Percentiles rank a stretch among this genome's conserved stretches.
Evolutionary conservation across 2,113 vertebrate species (phyloP).

Genomic region (Psittacara wagleri): DNA sequence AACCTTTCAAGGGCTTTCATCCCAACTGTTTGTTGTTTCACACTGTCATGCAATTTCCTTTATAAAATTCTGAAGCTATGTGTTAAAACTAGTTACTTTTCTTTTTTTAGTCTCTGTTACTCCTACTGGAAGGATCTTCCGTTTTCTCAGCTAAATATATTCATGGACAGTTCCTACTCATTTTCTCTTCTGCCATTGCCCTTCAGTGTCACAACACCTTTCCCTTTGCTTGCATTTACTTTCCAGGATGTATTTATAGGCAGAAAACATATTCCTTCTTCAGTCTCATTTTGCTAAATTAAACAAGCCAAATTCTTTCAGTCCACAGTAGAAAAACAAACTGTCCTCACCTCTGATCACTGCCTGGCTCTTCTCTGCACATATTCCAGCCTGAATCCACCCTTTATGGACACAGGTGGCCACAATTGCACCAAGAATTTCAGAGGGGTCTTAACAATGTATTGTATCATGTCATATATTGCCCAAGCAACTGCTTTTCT

Average conservation of each 20-base stretch:
- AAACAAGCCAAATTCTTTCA: not conserved
- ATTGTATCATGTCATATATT: not conserved
- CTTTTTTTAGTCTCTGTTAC: not conserved
- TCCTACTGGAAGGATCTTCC: constrained; percentile 50
- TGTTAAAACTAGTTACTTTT: not conserved
- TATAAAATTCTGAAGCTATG: not conserved
- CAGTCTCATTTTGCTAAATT: not conserved
- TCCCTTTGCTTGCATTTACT: not conserved
- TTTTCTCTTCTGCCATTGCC: constrained; percentile 6
- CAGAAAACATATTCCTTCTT: constrained; percentile 14
- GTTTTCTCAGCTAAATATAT: constrained; percentile 41
- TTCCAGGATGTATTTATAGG: constrained; percentile 32
- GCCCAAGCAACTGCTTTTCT: constrained; percentile 13
- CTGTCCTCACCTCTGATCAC: not conserved
- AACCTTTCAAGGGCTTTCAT: not conserved
- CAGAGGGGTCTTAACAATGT: not conserved
- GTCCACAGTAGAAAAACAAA: not conserved
- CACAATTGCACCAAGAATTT: not conserved
- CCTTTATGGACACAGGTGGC: not conserved
- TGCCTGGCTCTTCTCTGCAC: not conserved
- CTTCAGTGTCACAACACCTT: not conserved
- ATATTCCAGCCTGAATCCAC: not conserved
- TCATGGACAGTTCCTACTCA: constrained; percentile 23
- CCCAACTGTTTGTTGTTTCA: not conserved
- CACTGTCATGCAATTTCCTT: not conserved